These are phyloP conservation scores for Tipula vernalis DNA, from an alignment of 2,888 invertebrate species.

Conservation along the genomic window DNA sequence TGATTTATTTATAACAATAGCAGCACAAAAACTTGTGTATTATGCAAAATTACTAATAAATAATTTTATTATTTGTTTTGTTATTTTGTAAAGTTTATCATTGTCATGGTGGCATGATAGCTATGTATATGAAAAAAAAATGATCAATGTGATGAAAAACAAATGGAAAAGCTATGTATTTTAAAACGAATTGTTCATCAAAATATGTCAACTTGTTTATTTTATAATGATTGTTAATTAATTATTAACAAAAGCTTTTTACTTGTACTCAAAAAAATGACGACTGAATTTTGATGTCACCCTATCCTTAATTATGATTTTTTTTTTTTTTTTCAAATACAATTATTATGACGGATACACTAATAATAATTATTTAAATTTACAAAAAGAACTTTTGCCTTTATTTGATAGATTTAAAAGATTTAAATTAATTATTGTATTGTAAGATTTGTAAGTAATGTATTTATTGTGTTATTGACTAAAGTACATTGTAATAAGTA, in stretches of 20 bases:
- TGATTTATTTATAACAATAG: slow-evolving; percentile 4
- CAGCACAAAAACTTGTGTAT: neutral
- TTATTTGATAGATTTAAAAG: neutral
- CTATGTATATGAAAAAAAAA: neutral
- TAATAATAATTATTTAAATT: neutral
- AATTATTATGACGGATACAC: neutral
- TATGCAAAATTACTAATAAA: neutral
- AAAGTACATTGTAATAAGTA: neutral
- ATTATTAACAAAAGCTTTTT: neutral
- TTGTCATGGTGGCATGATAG: slow-evolving; percentile 4
- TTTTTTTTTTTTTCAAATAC: neutral
- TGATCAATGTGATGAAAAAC: neutral
- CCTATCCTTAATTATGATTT: neutral
- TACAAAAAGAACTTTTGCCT: neutral
- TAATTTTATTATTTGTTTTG: neutral
- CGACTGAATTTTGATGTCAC: neutral
- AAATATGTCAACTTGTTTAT: neutral
- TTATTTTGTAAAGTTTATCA: neutral
- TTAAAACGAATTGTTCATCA: neutral
- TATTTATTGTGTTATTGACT: neutral
- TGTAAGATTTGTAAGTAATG: neutral
- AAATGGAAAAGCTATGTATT: neutral
- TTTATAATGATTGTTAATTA: neutral
- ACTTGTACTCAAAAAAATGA: neutral
- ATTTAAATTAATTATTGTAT: neutral